Evolutionary conservation across 2,797 vertebrate species (phyloP), one percentile per base, ranked within the genome.

Genomic region (Sorex maritimensis): DNA sequence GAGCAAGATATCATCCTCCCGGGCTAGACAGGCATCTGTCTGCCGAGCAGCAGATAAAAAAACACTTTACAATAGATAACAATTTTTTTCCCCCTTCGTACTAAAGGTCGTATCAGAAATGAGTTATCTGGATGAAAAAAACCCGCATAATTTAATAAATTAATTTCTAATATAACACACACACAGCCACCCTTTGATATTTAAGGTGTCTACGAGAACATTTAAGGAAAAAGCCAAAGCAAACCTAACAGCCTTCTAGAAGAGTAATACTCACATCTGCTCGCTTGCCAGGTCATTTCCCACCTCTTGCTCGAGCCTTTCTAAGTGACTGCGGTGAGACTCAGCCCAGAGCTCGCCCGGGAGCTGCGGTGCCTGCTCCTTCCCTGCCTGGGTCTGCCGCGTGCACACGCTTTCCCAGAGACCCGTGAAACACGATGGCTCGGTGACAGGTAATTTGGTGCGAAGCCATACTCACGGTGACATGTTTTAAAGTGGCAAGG

Each of bases 401-500:
- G 89, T 69, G 75, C 58, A 90, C 69, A 49, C 0, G 11, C 75
- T 63, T 74, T 89, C 86, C 95, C 69, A 94, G 68, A 61, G 58
- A 61, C 6, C 58, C 85, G 84, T 81, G 80, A 95, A 82, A 82
- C n/a, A 74, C 74, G 81, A 83, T 58, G 77, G 75, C 92, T 87
- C 72, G 58, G 87, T 90, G 93, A 94, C 92, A 96, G 92, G 92
- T 91, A 90, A 94, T 88, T 88, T 96, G 92, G 91, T 93, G 92
- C 78, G 67, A 88, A 93, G 90, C 90, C 92, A 89, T 68, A 94
- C 73, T 82, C 84, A 87, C 69, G 93, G 58, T 14, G 95, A 77
- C 86, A 92, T 75, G 72, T 90, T 97, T 96, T 96, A 96, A 96
- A 96, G 95, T 79, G 82, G 82, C 61, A 95, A 94, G 90, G 69